Evolutionary conservation across 92 coral and sea anemone species (phyloP).

Genomic region (Palythoa grandiflora): DNA sequence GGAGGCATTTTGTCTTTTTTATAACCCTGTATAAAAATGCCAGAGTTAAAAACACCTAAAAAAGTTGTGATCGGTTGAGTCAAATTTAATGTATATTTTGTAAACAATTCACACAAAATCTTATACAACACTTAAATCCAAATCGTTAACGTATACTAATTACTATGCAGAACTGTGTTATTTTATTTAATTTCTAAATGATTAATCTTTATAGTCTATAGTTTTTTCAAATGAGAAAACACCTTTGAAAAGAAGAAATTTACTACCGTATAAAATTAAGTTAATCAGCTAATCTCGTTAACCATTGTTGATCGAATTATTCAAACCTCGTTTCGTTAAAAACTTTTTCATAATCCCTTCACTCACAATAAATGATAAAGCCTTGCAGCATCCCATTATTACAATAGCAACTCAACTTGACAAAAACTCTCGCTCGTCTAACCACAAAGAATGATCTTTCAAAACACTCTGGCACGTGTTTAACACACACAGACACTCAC

Average conservation of each 20-base stretch:
- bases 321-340: background rate
- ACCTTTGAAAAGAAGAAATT: too few relatives aligned
- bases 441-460: background rate
- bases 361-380: background rate
- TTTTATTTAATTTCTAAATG: too few relatives aligned
- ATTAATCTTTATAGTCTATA: too few relatives aligned
- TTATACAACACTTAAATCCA: too few relatives aligned
- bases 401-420: constrained; percentile 1
- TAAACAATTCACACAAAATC: too few relatives aligned
- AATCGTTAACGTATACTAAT: too few relatives aligned
- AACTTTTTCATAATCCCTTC: background rate
- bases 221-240: too few relatives aligned
- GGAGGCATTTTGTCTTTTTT: background rate
- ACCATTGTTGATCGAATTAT: background rate
- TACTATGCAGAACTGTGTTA: too few relatives aligned
- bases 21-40: background rate
- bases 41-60: background rate
- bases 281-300: too few relatives aligned
- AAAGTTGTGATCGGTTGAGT: too few relatives aligned
- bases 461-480: constrained; percentile 10
- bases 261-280: too few relatives aligned
- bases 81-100: too few relatives aligned
- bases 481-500: background rate
- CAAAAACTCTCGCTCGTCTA: background rate
- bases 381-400: background rate